phyloP scores from a whole-genome alignment of 2,113 vertebrate genomes.

The Albula goreensis region DNA sequence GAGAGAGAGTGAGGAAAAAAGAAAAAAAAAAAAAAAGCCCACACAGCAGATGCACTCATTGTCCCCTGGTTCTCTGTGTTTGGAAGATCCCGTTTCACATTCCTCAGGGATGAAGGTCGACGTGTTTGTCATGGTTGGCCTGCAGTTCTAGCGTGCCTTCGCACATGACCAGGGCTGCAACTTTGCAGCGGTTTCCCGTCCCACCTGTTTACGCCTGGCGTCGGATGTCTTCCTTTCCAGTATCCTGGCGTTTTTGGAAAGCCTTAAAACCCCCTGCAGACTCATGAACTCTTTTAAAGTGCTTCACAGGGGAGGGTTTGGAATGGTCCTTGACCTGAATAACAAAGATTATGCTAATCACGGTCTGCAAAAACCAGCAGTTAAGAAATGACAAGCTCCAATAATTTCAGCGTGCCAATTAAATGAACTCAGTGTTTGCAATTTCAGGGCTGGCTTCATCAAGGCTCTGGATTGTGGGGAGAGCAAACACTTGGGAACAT shows the following conservation, averaged over 20 bases:
- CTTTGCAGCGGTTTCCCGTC: background rate
- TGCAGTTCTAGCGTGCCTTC: background rate
- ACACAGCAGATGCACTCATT: background rate
- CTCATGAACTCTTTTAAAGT: background rate
- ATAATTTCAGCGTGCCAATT: no score
- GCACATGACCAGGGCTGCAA: background rate
- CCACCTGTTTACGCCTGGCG: background rate
- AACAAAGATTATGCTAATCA: no score
- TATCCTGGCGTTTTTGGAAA: background rate
- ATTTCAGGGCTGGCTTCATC: no score
- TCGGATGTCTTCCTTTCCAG: background rate
- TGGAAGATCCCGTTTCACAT: background rate
- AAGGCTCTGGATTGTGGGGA: no score
- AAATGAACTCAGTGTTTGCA: no score
- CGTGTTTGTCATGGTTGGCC: background rate
- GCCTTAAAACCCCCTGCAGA: background rate
- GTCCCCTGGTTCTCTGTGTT: background rate
- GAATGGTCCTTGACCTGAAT: background rate
- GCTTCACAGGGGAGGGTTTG: background rate
- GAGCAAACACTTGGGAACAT: no score
- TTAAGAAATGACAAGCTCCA: no score
- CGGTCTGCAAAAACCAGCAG: no score
- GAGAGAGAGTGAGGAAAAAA: no score
- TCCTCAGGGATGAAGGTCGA: background rate
- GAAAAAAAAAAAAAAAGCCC: background rate